A percentile compares a stretch with the other conserved stretches of the same genome.
Conservation (phyloP, 2,113 vertebrate species). For the Paratilapia polleni region DNA sequence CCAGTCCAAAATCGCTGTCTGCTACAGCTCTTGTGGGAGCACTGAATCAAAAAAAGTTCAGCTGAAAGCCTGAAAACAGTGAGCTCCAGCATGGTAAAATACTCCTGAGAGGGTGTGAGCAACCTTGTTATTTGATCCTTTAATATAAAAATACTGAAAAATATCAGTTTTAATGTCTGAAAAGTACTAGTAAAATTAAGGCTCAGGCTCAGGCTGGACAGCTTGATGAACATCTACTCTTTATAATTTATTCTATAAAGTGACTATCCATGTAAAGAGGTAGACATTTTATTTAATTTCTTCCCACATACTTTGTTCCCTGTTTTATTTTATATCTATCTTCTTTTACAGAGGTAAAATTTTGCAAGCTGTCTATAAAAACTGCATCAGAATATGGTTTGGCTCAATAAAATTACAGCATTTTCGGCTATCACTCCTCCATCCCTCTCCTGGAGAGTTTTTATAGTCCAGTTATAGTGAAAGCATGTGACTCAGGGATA, state of each 20-base stretch:
- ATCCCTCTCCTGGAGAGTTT: not conserved
- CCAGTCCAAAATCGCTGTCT: not conserved
- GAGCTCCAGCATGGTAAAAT: not conserved
- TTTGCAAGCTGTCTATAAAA: conserved; percentile 24
- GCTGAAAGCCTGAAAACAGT: not conserved
- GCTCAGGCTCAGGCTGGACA: not conserved
- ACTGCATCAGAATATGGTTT: not conserved
- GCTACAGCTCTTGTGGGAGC: not conserved
- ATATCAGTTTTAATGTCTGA: not conserved
- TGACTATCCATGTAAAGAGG: not conserved
- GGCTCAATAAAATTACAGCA: not conserved
- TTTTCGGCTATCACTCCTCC: not conserved
- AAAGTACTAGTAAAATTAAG: not conserved
- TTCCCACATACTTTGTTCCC: not conserved
- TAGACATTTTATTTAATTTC: not conserved
- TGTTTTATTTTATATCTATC: not conserved
- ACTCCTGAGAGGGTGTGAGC: not conserved
- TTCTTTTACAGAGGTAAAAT: not conserved
- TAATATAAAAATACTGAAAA: not conserved
- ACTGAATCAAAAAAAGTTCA: not conserved
- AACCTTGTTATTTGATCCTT: not conserved
- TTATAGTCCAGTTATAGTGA: too few species aligned
- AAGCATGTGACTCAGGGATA: not conserved
- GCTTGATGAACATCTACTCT: not conserved
- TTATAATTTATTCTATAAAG: not conserved